Percentiles rank a stretch among this genome's conserved stretches.
Evolutionary conservation across 2,888 invertebrate species (phyloP).

Genomic region (Apodemia mormo): DNA sequence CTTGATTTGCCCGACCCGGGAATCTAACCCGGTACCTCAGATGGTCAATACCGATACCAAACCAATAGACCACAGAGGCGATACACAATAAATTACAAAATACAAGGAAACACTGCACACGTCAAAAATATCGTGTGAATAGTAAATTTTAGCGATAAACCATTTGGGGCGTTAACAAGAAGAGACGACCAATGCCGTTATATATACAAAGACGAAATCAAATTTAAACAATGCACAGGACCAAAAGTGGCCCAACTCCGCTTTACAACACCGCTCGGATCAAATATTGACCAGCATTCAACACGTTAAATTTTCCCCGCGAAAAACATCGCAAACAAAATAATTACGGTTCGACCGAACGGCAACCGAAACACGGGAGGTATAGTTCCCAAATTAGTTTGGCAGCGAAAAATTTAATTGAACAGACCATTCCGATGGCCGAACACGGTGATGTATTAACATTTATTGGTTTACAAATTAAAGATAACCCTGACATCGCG

Average conservation of each 20-base stretch:
- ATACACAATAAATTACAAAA: too few relatives aligned
- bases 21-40: too few relatives aligned
- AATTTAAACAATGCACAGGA: constrained; percentile 54
- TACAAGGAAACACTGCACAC: too few relatives aligned
- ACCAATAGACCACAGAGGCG: too few relatives aligned
- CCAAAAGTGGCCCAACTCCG: constrained; percentile 49
- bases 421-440: constrained; percentile 52
- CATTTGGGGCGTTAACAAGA: constrained; percentile 19
- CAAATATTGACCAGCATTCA: constrained; percentile 76
- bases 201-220: constrained; percentile 45
- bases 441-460: constrained; percentile 69
- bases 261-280: constrained; percentile 49
- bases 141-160: constrained; percentile 11
- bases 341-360: constrained; percentile 60
- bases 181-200: constrained; percentile 23
- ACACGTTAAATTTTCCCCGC: constrained; percentile 65
- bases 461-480: constrained; percentile 80
- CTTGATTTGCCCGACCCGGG: too few relatives aligned
- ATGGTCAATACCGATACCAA: too few relatives aligned
- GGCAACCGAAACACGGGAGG: constrained; percentile 53
- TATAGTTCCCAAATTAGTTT: constrained; percentile 77
- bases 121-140: not conserved
- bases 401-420: constrained; percentile 71
- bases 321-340: constrained; percentile 75
- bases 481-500: constrained; percentile 62